phyloP scores from a whole-genome alignment of 2,113 vertebrate species.

The Carettochelys insculpta region DNA sequence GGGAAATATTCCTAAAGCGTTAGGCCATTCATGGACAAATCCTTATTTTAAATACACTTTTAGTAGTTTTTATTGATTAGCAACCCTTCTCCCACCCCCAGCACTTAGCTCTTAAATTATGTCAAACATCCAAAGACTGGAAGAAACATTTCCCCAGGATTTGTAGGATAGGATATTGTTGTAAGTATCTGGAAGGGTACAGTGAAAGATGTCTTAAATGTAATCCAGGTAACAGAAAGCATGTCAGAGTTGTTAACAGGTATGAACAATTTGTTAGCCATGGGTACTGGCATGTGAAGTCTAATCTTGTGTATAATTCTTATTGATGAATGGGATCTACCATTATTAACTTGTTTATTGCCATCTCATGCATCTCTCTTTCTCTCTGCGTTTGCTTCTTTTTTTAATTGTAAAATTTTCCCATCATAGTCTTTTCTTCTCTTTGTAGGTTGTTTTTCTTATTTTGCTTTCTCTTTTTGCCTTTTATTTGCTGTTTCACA shows the following conservation, averaged over 20 bases:
- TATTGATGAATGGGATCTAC: background rate
- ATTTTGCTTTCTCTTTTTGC: background rate
- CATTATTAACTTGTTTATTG: accelerated
- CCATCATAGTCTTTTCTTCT: background rate
- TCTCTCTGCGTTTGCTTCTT: background rate
- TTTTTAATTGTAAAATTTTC: background rate
- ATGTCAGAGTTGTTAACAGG: background rate
- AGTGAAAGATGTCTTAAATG: background rate
- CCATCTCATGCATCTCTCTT: background rate
- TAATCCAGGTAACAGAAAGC: background rate
- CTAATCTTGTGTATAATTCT: background rate
- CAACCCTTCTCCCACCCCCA: background rate
- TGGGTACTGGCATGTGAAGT: background rate
- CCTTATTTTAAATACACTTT: background rate
- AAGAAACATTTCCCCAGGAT: background rate
- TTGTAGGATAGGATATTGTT: background rate
- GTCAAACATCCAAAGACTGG: background rate
- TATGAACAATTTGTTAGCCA: background rate
- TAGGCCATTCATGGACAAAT: background rate
- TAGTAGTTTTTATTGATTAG: background rate
- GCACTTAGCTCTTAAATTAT: background rate
- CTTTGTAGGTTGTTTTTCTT: background rate
- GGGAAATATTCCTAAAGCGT: background rate
- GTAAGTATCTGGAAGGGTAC: background rate
- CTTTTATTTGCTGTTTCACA: background rate